Percentiles rank a stretch among this genome's conserved stretches.
Evolutionary conservation across 2,113 vertebrate genomes (phyloP).

Genomic region (Colaptes auratus): DNA sequence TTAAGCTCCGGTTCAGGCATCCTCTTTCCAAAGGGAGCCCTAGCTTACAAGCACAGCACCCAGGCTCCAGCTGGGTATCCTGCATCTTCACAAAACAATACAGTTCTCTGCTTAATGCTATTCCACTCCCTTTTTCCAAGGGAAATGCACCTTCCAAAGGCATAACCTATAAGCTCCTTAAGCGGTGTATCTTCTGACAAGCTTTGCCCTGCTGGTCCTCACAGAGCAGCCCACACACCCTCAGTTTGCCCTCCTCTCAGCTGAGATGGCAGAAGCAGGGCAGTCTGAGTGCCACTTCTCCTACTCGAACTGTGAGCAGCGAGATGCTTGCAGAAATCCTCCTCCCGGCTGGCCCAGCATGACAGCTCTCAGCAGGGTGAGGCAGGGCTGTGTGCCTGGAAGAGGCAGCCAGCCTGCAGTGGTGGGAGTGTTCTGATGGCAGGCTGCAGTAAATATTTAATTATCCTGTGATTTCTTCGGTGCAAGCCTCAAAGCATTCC

Average conservation of each 20-base stretch:
- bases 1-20: not conserved
- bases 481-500: slow-evolving; percentile 36
- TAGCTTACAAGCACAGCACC: not conserved
- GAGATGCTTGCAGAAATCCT: slow-evolving; percentile 1
- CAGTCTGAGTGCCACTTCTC: not conserved
- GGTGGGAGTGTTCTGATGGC: not conserved
- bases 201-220: not conserved
- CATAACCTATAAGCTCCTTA: not conserved
- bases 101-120: not conserved
- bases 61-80: not conserved
- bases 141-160: not conserved
- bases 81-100: not conserved
- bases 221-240: not conserved
- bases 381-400: not conserved
- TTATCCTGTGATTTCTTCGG: slow-evolving; percentile 22
- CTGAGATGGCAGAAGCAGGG: not conserved
- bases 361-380: not conserved
- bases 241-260: not conserved
- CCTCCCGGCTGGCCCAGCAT: not conserved
- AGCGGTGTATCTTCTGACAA: not conserved
- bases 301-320: not conserved
- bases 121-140: not conserved
- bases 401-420: not conserved
- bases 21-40: not conserved
- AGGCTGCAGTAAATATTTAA: slow-evolving; percentile 50